These are phyloP conservation scores for Lordiphosa andalusiaca DNA, from an alignment of 2,888 invertebrate genomes.

Conservation along the genomic window DNA sequence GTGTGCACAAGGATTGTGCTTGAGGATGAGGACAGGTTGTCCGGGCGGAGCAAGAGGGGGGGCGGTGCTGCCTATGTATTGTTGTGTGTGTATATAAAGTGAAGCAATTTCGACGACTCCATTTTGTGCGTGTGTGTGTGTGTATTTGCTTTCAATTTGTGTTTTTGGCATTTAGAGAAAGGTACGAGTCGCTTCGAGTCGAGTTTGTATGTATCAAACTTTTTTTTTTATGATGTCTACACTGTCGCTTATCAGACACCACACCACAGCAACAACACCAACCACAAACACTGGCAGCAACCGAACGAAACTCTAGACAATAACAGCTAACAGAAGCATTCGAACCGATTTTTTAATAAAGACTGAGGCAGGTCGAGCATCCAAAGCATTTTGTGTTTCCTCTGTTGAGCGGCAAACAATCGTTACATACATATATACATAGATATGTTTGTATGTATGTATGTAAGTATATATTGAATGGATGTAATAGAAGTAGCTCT, in stretches of 20 bases:
- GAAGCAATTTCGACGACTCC: constrained; percentile 63
- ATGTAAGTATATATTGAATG: constrained; percentile 3
- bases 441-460: no score
- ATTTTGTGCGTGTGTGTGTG: constrained; percentile 25
- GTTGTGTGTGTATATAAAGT: constrained; percentile 41
- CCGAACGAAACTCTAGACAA: constrained; percentile 27
- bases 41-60: no score
- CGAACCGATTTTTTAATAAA: constrained; percentile 48
- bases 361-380: constrained; percentile 41
- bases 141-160: constrained; percentile 59
- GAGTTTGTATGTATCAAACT: constrained; percentile 27
- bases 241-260: constrained; percentile 60
- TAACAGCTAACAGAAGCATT: constrained; percentile 38
- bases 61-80: constrained; percentile 15
- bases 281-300: constrained; percentile 18
- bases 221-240: constrained; percentile 70
- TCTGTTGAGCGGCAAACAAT: no score
- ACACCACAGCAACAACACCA: constrained; percentile 31
- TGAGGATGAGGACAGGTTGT: constrained; percentile 21
- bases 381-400: neutral
- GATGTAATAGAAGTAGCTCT: neutral
- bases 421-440: constrained; percentile 1
- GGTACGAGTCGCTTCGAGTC: neutral
- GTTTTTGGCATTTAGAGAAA: constrained; percentile 48
- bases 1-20: constrained; percentile 44